These are phyloP conservation scores for Cochlearius cochlearius DNA, from an alignment of 2,113 vertebrate genomes.

Conservation along the genomic window DNA sequence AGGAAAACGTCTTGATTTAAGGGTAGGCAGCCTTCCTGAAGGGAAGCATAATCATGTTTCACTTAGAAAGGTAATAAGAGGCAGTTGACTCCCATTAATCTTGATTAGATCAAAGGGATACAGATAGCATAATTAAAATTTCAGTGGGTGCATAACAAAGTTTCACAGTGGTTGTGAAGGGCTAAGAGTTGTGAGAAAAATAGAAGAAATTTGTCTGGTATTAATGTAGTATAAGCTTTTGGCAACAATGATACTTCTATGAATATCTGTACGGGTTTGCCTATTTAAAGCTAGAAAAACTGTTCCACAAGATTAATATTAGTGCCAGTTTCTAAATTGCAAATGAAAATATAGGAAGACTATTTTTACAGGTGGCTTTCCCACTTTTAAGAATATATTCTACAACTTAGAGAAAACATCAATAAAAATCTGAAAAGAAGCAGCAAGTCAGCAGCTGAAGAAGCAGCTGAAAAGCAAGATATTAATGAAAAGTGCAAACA, in stretches of 20 bases:
- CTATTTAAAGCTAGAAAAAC: slow-evolving; percentile 12
- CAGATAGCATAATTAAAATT: slow-evolving; percentile 42
- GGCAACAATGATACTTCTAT: not conserved
- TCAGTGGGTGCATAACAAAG: not conserved
- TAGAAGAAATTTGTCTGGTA: not conserved
- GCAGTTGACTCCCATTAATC: slow-evolving; percentile 43
- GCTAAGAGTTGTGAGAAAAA: not conserved
- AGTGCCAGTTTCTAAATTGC: not conserved
- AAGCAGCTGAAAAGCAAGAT: not conserved
- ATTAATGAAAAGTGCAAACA: not conserved
- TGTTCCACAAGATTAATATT: not conserved
- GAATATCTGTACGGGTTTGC: not conserved
- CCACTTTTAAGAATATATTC: not conserved
- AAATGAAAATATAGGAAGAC: not conserved
- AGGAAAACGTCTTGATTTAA: slow-evolving; percentile 27
- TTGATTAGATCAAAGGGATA: slow-evolving; percentile 18
- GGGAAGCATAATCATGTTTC: not conserved
- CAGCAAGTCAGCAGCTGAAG: not conserved
- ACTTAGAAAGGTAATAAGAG: slow-evolving; percentile 45
- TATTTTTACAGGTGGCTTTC: not conserved
- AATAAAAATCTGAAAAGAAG: not conserved
- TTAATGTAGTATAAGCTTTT: not conserved
- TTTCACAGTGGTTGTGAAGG: slow-evolving; percentile 4
- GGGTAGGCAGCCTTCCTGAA: not conserved
- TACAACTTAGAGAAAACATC: not conserved